A percentile compares a stretch with the other conserved stretches of the same genome.
phyloP scores from a whole-genome alignment of 2,888 invertebrate genomes.

The Lithophane ornitopus region DNA sequence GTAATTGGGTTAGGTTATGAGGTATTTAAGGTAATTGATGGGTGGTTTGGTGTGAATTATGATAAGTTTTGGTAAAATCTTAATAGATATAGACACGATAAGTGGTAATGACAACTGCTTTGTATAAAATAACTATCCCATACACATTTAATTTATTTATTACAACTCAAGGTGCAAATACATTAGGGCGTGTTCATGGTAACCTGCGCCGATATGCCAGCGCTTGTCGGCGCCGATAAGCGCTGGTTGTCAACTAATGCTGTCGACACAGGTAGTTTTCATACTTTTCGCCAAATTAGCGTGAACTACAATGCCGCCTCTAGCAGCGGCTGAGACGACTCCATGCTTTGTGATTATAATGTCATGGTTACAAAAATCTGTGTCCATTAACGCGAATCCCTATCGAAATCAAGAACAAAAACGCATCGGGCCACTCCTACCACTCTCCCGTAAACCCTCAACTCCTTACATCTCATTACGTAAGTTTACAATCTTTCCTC shows the following conservation, averaged over 20 bases:
- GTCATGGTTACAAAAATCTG: background rate
- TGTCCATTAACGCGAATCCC: too few relatives aligned
- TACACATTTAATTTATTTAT: background rate
- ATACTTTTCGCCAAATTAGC: too few relatives aligned
- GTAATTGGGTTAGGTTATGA: slow-evolving; percentile 55
- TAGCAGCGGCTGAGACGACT: background rate
- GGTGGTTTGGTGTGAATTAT: slow-evolving; percentile 37
- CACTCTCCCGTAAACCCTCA: slow-evolving; percentile 5
- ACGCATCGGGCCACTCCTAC: slow-evolving; percentile 19
- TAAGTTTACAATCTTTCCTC: slow-evolving; percentile 45
- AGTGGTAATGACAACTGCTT: background rate
- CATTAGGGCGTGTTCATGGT: too few relatives aligned
- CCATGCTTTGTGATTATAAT: background rate
- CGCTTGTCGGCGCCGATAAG: too few relatives aligned
- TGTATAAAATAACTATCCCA: background rate
- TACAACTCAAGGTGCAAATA: background rate
- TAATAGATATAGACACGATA: slow-evolving; percentile 30
- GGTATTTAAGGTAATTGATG: slow-evolving; percentile 24
- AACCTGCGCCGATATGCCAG: too few relatives aligned
- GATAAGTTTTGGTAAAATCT: slow-evolving; percentile 14
- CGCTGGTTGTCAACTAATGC: too few relatives aligned
- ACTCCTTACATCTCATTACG: slow-evolving; percentile 42
- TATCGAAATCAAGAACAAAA: slow-evolving; percentile 19
- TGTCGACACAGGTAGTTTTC: too few relatives aligned
- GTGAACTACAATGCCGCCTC: background rate